Evolutionary conservation across 2,113 vertebrate genomes (phyloP), one percentile per base, ranked within the genome.

Genomic region (Butastur rufipennis): DNA sequence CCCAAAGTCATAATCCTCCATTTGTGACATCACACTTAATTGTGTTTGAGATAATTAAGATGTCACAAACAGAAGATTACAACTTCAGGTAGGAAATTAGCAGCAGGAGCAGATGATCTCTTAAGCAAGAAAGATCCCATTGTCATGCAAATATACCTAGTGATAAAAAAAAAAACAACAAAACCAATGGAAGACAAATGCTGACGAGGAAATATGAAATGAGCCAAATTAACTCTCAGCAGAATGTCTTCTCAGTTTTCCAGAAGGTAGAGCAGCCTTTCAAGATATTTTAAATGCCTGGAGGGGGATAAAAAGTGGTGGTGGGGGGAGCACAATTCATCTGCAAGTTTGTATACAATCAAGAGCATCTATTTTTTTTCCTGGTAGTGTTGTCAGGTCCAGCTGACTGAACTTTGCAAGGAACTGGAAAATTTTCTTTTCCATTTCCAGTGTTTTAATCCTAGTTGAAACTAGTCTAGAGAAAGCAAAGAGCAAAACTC

Each of bases 41-140:
- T 95, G 84, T 16, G 7, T 38, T 32, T 67, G 72, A 96, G 91
- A 88, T 88, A 97, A 97, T 95, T 95, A 89, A 92, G 91, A 78
- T 90, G 81, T 91, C 92, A 95, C 81, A 96, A 97, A 96, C 58
- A 86, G 88, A 96, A 97, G 86, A 92, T 93, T 96, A 90, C 66
- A 90, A 87, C 38, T 91, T 95, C 96, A 96, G 93, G 95, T 97
- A 92, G 91, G 85, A 95, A 97, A 97, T 97, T 94, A 96, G 62
- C 90, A 92, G 78, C 68, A 90, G 75, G 23, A 96, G n/a, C 81
- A 97, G 93, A 97, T 66, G 63, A 97, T 92, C 81, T 93, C 70
- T 93, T 93, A 81, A 94, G 48, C 65, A 96, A 96, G 81, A 96
- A 95, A 96, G 82, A 96, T 95, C 55, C 92, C 32, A 96, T 96